Evolutionary conservation across 2,888 invertebrate genomes (phyloP).

Genomic region (Pharmacophagus antenor): DNA sequence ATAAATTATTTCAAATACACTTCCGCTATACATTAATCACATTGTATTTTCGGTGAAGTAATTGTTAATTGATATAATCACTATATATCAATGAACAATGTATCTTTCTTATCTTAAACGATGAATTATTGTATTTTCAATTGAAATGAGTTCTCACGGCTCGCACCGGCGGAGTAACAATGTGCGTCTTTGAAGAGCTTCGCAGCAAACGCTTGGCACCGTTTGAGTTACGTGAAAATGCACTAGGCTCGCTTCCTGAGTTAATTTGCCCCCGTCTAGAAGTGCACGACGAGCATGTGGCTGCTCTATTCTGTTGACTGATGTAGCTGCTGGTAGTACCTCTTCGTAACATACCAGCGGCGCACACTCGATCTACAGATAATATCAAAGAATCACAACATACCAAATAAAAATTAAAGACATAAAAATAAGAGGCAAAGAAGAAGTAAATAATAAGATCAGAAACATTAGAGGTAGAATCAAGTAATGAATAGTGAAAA

Average conservation of each 20-base stretch:
- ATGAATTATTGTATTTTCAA: constrained; percentile 33
- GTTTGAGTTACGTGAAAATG: constrained; percentile 34
- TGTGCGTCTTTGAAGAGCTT: constrained; percentile 9
- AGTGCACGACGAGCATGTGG: constrained; percentile 56
- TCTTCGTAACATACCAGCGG: constrained; percentile 58
- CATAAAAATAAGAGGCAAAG: too few species aligned
- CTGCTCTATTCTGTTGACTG: constrained; percentile 55
- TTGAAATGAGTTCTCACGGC: constrained; percentile 59
- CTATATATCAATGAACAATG: not conserved
- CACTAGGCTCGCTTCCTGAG: constrained; percentile 31
- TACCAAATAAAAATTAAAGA: too few species aligned
- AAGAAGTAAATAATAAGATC: too few species aligned
- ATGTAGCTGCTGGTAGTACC: constrained; percentile 58
- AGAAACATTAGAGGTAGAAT: too few species aligned
- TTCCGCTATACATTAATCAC: not conserved
- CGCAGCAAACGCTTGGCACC: constrained; percentile 15
- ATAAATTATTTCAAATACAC: too few species aligned
- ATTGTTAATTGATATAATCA: too few species aligned
- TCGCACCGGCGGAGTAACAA: constrained; percentile 45
- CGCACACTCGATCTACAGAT: constrained; percentile 58
- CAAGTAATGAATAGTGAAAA: too few species aligned
- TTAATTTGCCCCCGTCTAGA: constrained; percentile 46
- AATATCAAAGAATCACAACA: not conserved
- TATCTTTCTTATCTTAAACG: not conserved
- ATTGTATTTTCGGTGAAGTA: not conserved